Evolutionary conservation across 2,888 invertebrate genomes (phyloP), one percentile per base, ranked within the genome.

Genomic region (Caenorhabditis virilis): DNA sequence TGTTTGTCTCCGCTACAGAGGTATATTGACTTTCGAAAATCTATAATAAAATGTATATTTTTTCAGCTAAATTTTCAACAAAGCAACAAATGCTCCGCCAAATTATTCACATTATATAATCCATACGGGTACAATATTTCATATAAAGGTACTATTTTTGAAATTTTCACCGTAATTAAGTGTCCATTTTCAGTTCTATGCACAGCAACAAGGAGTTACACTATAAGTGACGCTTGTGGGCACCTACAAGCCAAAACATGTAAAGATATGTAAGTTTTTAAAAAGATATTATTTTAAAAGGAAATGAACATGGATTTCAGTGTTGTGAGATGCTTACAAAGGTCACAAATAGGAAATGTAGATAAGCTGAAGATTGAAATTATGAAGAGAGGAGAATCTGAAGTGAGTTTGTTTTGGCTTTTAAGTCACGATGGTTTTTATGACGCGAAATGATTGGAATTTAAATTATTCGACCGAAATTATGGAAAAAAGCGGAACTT

Each of bases 71-170:
- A 57, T 27, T 72, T 72, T 39, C 53, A 43, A 2, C 26, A 53
- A n/a, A 57, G 42, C 11, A 67, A 69, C 27, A 52, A 54, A 15
- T 47, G 45, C 2, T 60, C 54, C 9, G 67, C 61, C 9, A 56
- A 65, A 27, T 42, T 67, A 11, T 43, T 72, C 52, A 68, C 69
- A 1, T 18, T 72, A n/a, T 72, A 65, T 51, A 72, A 72, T 39
- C 72, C 72, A 20, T 72, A 61, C 36, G 58, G 59, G 1, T 67
- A 68, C 50, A 5, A 45, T n/a, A 63, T 72, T 22, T 49, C 51
- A 3, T 72, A 65, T 39, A 72, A 66, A 65, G 48, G 61, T 30
- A 25, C 22, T 20, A 26, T n/a, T 18, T n/a, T 16, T 4, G 33
- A 16, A 47, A 22, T 18, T n/a, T 25, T 26, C 13, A 33, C 5